These are phyloP conservation scores for Pongo pygmaeus DNA, from an alignment of 2,113 vertebrate genomes.

Conservation along the genomic window DNA sequence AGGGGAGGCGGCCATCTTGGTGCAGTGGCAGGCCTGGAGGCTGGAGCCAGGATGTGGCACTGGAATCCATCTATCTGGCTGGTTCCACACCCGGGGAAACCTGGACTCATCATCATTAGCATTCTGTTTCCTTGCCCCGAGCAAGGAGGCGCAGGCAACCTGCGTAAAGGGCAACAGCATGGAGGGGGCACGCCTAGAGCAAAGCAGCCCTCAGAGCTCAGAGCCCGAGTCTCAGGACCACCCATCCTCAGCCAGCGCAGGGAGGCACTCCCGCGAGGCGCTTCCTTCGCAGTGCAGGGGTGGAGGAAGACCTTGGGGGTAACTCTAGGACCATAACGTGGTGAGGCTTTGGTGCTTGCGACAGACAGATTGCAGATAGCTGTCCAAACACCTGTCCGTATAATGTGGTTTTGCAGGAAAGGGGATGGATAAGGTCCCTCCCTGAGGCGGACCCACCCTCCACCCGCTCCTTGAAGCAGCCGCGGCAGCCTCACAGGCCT, in stretches of 20 bases:
- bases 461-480: background rate
- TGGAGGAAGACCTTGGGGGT: background rate
- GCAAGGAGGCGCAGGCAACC: background rate
- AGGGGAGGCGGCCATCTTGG: background rate
- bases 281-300: background rate
- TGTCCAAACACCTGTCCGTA: slow-evolving; percentile 22
- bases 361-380: background rate
- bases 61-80: slow-evolving; percentile 44
- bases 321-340: background rate
- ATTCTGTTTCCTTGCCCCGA: slow-evolving; percentile 54
- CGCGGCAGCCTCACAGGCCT: background rate
- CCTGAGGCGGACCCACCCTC: background rate
- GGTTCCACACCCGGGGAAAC: background rate
- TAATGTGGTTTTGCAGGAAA: background rate
- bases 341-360: background rate
- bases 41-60: background rate
- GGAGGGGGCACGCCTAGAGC: background rate
- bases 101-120: slow-evolving; percentile 36
- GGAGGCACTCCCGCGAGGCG: fast-evolving
- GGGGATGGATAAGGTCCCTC: background rate
- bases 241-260: background rate
- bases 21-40: background rate
- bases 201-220: background rate
- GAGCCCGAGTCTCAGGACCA: background rate
- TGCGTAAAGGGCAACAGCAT: background rate